These are phyloP conservation scores for Pleuronectes platessa DNA, from an alignment of 2,113 vertebrate species.

Conservation along the genomic window DNA sequence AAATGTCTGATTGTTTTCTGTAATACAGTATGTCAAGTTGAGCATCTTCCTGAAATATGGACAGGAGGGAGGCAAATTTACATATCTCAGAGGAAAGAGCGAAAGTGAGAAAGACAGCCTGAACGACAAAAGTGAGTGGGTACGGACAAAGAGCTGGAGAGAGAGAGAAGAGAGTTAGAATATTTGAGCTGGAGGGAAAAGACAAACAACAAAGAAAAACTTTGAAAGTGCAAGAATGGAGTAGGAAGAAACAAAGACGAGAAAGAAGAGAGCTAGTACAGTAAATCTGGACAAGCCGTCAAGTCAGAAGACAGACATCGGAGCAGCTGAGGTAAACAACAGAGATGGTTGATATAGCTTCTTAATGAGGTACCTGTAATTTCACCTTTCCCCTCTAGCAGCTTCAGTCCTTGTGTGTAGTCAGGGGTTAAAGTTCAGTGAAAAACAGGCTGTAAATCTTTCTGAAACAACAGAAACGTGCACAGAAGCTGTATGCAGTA, in stretches of 20 bases:
- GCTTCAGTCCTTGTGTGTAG: neutral
- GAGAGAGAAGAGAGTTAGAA: conserved; percentile 14
- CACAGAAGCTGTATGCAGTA: too few species aligned
- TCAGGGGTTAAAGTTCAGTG: neutral
- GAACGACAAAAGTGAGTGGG: conserved; percentile 37
- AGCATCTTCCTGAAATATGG: too few species aligned
- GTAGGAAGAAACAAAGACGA: conserved; percentile 14
- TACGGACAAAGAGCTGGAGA: conserved; percentile 9
- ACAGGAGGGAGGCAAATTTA: conserved; percentile 14
- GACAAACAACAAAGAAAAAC: conserved; percentile 36
- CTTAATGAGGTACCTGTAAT: neutral
- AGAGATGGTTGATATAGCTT: neutral
- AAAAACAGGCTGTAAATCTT: neutral
- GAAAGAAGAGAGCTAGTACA: neutral
- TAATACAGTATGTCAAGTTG: too few species aligned
- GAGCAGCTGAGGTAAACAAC: conserved; percentile 8
- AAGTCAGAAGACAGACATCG: neutral
- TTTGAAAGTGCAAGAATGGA: conserved; percentile 13
- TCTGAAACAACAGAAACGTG: neutral
- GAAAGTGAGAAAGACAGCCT: conserved; percentile 14
- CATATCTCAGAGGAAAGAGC: conserved; percentile 31
- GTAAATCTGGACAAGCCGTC: neutral
- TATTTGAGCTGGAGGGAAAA: conserved; percentile 29
- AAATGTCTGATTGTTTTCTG: too few species aligned
- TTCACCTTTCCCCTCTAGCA: conserved; percentile 29